A percentile compares a stretch with the other conserved stretches of the same genome.
These are phyloP conservation scores for Arnoldichthys spilopterus DNA, from an alignment of 2,797 vertebrate genomes.

Conservation along the genomic window DNA sequence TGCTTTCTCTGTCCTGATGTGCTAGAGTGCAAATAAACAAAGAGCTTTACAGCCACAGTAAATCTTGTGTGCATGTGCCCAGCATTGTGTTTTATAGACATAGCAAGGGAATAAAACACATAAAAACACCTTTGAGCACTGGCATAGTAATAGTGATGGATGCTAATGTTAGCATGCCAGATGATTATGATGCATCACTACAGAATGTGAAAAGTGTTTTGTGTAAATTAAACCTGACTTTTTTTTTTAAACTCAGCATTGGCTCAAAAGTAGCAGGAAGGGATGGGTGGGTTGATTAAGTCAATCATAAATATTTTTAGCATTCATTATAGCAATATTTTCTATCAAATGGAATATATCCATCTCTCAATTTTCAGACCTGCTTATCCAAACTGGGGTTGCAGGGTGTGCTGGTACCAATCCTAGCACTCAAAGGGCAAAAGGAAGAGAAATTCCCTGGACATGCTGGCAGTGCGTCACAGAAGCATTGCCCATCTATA, in stretches of 20 bases:
- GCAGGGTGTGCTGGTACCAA: no score
- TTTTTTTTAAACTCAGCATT: not conserved
- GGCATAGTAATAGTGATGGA: slow-evolving; percentile 7
- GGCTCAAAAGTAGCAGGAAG: not conserved
- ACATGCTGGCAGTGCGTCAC: no score
- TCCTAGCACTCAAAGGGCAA: no score
- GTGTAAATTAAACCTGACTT: not conserved
- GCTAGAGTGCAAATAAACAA: slow-evolving; percentile 7
- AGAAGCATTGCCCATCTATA: no score
- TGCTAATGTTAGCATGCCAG: not conserved
- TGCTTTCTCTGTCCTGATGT: not conserved
- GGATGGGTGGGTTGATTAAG: no score
- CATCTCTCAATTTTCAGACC: no score
- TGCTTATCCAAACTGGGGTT: no score
- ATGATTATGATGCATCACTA: not conserved
- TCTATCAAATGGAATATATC: no score
- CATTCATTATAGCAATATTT: no score
- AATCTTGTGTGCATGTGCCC: slow-evolving; percentile 26
- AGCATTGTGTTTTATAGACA: slow-evolving; percentile 17
- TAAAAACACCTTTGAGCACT: slow-evolving; percentile 11
- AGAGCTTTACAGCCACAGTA: slow-evolving; percentile 18
- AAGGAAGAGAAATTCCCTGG: no score
- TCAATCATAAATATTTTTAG: no score
- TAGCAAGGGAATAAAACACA: not conserved
- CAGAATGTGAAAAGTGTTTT: not conserved